A percentile compares a stretch with the other conserved stretches of the same genome.
phyloP scores from a whole-genome alignment of 1,140 invertebrate genomes.

The Drosophila nasuta region DNA sequence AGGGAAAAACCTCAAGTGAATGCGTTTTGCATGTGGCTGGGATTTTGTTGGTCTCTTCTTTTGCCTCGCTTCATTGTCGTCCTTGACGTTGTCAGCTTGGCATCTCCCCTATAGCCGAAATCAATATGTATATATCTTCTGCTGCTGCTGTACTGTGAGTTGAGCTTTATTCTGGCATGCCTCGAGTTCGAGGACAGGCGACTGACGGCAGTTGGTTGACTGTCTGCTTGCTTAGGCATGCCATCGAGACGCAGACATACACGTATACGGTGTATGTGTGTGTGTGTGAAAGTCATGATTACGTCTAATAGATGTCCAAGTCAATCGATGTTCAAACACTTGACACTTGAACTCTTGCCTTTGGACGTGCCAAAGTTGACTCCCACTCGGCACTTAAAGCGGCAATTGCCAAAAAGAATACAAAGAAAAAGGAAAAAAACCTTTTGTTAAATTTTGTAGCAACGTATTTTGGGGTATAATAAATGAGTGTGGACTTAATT shows the following conservation, averaged over 20 bases:
- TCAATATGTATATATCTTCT: conserved; percentile 67
- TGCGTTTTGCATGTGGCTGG: conserved; percentile 74
- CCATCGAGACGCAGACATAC: conserved; percentile 39
- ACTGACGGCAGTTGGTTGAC: conserved; percentile 62
- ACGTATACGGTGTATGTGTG: neutral
- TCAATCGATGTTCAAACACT: conserved; percentile 80
- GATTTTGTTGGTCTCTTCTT: conserved; percentile 58
- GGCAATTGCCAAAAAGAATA: neutral
- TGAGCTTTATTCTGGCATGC: conserved; percentile 17
- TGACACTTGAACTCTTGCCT: conserved; percentile 66
- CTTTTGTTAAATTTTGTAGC: conserved; percentile 4
- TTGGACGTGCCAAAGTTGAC: conserved; percentile 37
- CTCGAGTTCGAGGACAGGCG: conserved; percentile 8
- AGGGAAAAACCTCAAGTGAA: conserved; percentile 33
- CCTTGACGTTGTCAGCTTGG: conserved; percentile 53
- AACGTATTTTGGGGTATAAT: conserved; percentile 43
- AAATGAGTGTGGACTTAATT: conserved; percentile 67
- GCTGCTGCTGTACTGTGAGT: neutral
- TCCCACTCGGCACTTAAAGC: neutral
- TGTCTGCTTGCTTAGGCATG: conserved; percentile 65
- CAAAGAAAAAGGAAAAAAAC: neutral
- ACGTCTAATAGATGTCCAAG: conserved; percentile 84
- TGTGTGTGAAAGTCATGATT: conserved; percentile 68
- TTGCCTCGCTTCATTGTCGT: conserved; percentile 42
- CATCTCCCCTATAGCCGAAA: conserved; percentile 56